These are phyloP conservation scores for Pyrocoelia pectoralis DNA, from an alignment of 2,888 invertebrate species.

Conservation along the genomic window DNA sequence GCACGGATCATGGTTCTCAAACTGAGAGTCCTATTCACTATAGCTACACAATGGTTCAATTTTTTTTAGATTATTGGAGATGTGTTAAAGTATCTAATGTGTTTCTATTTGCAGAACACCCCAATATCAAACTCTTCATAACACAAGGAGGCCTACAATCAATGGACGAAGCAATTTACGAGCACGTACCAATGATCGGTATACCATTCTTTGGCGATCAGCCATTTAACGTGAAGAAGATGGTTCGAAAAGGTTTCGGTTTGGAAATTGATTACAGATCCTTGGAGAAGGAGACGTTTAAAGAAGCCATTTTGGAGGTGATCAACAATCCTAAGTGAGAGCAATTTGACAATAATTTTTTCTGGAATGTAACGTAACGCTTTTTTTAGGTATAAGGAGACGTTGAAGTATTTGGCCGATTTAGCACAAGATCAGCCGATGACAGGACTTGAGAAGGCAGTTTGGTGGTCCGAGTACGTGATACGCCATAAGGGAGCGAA, in stretches of 20 bases:
- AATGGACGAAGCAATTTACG: neutral
- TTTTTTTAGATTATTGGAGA: no score
- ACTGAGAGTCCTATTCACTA: no score
- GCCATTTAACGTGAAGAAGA: neutral
- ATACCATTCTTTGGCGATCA: neutral
- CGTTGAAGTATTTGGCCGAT: neutral
- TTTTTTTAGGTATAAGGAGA: neutral
- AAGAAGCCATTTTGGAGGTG: neutral
- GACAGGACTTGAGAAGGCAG: constrained; percentile 75
- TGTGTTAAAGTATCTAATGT: no score
- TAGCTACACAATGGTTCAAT: no score
- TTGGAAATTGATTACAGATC: neutral
- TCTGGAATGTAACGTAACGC: neutral
- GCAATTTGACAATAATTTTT: neutral
- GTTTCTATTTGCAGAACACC: constrained; percentile 16
- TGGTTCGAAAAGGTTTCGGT: neutral
- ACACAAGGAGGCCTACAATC: neutral
- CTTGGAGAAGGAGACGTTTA: neutral
- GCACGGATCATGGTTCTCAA: no score
- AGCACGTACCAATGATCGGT: neutral
- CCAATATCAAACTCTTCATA: constrained; percentile 1
- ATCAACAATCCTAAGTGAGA: neutral
- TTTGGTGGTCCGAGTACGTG: constrained; percentile 89
- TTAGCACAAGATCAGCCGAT: constrained; percentile 70
- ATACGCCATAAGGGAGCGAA: constrained; percentile 80